Evolutionary conservation across 2,888 invertebrate species (phyloP).

Genomic region (Eupeodes luniger): DNA sequence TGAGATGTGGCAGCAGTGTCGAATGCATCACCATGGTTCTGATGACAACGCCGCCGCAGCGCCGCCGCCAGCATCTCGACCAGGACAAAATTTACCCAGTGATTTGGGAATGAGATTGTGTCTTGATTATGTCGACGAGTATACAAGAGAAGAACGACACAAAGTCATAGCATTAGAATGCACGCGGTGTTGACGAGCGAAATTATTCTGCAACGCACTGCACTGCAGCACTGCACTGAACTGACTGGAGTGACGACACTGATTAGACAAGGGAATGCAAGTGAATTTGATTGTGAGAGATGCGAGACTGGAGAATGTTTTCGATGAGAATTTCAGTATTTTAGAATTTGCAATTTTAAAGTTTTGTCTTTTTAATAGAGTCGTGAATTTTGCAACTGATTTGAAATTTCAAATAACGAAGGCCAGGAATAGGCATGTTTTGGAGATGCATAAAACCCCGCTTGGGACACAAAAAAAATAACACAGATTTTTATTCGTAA

Average conservation of each 20-base stretch:
- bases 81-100: conserved; percentile 2
- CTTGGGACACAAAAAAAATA: no score
- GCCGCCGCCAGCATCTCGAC: neutral
- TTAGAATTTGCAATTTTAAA: conserved; percentile 24
- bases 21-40: conserved; percentile 10
- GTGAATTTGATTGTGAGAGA: conserved; percentile 54
- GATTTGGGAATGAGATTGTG: conserved; percentile 18
- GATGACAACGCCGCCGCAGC: neutral
- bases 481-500: no score
- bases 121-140: conserved; percentile 28
- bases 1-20: neutral
- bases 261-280: conserved; percentile 49
- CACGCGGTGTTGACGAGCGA: neutral
- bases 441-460: no score
- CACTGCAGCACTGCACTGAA: neutral
- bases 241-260: conserved; percentile 22
- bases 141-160: neutral
- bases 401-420: neutral
- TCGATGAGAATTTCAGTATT: conserved; percentile 9
- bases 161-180: conserved; percentile 42
- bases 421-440: no score
- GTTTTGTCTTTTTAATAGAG: neutral
- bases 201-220: no score
- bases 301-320: neutral
- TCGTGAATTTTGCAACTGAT: neutral